phyloP scores from a whole-genome alignment of 2,113 vertebrate genomes.

The Heliornis fulica region DNA sequence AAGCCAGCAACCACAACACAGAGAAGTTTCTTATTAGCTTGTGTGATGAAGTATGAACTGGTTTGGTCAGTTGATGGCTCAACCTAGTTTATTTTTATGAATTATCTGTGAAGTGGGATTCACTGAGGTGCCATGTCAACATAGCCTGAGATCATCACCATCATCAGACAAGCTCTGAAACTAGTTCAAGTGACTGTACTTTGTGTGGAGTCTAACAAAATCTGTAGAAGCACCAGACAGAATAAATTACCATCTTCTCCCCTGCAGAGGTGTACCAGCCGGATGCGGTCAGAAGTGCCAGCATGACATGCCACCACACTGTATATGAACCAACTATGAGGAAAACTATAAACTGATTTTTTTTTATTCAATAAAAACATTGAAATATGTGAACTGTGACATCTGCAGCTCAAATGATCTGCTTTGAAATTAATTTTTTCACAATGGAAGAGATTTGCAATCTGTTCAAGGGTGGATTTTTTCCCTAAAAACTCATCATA shows the following conservation, averaged over 20 bases:
- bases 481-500: not conserved
- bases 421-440: not conserved
- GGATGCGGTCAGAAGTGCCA: not conserved
- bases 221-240: not conserved
- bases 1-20: not conserved
- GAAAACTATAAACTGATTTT: not conserved
- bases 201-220: not conserved
- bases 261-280: not conserved
- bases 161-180: not conserved
- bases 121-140: not conserved
- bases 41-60: constrained; percentile 14
- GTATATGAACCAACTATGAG: not conserved
- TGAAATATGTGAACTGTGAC: not conserved
- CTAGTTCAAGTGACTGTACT: not conserved
- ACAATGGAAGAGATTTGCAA: not conserved
- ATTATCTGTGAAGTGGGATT: not conserved
- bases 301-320: not conserved
- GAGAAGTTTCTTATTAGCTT: not conserved
- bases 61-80: not conserved
- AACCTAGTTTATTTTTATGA: constrained; percentile 30
- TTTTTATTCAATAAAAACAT: not conserved
- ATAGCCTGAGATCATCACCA: not conserved
- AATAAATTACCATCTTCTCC: not conserved
- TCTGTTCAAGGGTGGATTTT: not conserved
- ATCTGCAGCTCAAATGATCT: not conserved